Evolutionary conservation across 2,888 invertebrate genomes (phyloP).

Genomic region (Malthinus flaveolus): DNA sequence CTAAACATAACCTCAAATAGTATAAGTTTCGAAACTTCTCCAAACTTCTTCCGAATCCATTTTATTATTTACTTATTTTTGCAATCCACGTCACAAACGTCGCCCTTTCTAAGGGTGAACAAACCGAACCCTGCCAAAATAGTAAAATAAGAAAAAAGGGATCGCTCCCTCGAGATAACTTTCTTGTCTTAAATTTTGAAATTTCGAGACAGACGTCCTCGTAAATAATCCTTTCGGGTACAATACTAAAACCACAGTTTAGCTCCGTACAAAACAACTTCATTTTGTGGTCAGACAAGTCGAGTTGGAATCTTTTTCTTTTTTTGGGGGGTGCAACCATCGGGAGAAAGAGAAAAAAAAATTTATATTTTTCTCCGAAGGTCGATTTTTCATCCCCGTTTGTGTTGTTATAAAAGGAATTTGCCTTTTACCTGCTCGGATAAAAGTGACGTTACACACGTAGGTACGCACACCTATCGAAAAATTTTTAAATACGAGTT

Average conservation of each 20-base stretch:
- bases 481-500: constrained; percentile 22
- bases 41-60: too few species aligned
- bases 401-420: constrained; percentile 1
- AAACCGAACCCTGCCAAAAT: too few species aligned
- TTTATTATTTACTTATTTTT: too few species aligned
- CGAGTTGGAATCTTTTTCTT: too few species aligned
- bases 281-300: background rate
- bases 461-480: too few species aligned
- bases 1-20: too few species aligned
- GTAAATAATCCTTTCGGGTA: background rate
- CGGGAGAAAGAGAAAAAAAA: background rate
- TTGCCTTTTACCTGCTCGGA: constrained; percentile 20
- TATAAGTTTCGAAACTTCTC: too few species aligned
- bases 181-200: background rate
- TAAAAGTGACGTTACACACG: constrained; percentile 18
- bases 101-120: too few species aligned
- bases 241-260: background rate
- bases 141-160: background rate
- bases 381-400: constrained; percentile 4
- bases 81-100: too few species aligned
- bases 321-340: too few species aligned
- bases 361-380: constrained; percentile 5
- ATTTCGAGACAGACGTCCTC: too few species aligned
- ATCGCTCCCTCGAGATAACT: background rate
- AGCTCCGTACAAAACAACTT: background rate